Percentiles rank a stretch among this genome's conserved stretches.
These are phyloP conservation scores for Apeira syringaria DNA, from an alignment of 2,888 invertebrate genomes.

Conservation along the genomic window DNA sequence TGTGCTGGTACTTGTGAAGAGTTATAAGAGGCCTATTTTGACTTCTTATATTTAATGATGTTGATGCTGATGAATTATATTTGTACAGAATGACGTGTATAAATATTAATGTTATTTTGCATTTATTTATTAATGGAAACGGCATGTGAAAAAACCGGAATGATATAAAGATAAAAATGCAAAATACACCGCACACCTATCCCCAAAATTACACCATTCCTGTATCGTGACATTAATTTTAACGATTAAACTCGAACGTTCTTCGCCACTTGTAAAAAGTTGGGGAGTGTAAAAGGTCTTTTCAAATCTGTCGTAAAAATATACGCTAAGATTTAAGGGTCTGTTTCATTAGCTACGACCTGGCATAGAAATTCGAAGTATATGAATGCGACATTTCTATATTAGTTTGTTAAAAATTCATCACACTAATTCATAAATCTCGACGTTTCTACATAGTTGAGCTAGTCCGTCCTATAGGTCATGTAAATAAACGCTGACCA, in stretches of 20 bases:
- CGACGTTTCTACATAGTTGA: too few species aligned
- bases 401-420: too few species aligned
- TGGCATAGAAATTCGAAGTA: not conserved
- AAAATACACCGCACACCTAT: conserved; percentile 15
- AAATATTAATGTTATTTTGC: too few species aligned
- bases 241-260: conserved; percentile 64
- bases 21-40: too few species aligned
- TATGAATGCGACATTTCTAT: not conserved
- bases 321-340: conserved; percentile 12
- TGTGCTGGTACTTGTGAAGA: too few species aligned
- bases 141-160: conserved; percentile 1
- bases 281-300: conserved; percentile 43
- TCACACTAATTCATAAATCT: too few species aligned
- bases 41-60: too few species aligned
- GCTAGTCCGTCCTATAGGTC: too few species aligned
- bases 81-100: too few species aligned
- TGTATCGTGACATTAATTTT: conserved; percentile 74
- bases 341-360: not conserved
- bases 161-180: conserved; percentile 20
- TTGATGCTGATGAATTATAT: too few species aligned
- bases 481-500: too few species aligned
- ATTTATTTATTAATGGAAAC: too few species aligned
- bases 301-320: conserved; percentile 67
- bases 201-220: conserved; percentile 38
- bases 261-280: conserved; percentile 51